Conservation (phyloP, 2,113 vertebrate species). For the Python bivittatus region DNA sequence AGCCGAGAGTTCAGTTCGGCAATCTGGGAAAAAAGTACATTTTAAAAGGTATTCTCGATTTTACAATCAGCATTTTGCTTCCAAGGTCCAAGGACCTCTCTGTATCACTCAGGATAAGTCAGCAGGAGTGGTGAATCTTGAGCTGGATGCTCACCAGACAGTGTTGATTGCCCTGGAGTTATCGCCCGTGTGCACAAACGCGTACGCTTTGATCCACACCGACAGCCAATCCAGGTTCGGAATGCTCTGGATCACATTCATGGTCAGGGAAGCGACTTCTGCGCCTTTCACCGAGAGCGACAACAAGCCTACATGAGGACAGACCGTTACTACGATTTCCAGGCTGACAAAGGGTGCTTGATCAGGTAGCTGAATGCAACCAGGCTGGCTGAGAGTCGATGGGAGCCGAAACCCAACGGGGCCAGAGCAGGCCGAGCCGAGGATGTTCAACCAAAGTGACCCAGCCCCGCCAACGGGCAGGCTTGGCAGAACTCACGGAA, state of each 20-base stretch:
- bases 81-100: neutral
- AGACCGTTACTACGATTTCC: neutral
- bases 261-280: constrained; percentile 96
- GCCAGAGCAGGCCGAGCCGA: neutral
- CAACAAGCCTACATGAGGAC: constrained; percentile 81
- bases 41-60: neutral
- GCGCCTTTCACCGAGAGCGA: constrained; percentile 97
- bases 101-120: neutral
- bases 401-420: neutral
- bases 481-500: neutral
- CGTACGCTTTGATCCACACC: constrained; percentile 97
- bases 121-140: neutral
- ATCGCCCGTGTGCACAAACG: constrained; percentile 94
- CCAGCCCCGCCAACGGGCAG: neutral
- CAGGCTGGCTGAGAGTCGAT: neutral
- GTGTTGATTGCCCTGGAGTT: constrained; percentile 97
- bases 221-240: constrained; percentile 98
- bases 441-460: neutral
- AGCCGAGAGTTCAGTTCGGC: too few species aligned
- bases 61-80: neutral
- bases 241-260: constrained; percentile 96
- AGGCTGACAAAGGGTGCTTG: neutral
- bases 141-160: constrained; percentile 85
- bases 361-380: neutral
- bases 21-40: neutral